phyloP scores from a whole-genome alignment of 2,113 vertebrate species.

The Xyrauchen texanus region DNA sequence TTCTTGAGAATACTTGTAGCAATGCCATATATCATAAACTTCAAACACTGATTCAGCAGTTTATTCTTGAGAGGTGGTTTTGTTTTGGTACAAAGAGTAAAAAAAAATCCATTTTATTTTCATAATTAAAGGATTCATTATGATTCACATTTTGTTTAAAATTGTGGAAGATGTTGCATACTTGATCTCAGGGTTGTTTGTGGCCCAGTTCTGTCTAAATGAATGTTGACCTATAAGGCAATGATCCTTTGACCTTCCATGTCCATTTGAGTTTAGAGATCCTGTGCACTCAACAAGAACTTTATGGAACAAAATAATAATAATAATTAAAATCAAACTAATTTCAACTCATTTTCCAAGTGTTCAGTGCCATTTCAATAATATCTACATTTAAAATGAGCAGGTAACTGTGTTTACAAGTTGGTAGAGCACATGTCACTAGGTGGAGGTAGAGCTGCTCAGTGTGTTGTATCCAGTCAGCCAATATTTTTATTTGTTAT shows the following conservation, averaged over 20 bases:
- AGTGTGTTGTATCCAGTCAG: not conserved
- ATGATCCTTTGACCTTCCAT: not conserved
- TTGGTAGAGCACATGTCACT: constrained; percentile 21
- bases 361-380: not conserved
- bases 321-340: not conserved
- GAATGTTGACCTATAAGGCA: not conserved
- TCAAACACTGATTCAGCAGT: constrained; percentile 20
- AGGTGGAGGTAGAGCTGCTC: constrained; percentile 41
- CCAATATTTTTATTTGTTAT: too few species aligned
- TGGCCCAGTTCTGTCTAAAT: not conserved
- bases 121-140: not conserved
- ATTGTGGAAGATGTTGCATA: not conserved
- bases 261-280: not conserved
- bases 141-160: not conserved
- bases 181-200: not conserved
- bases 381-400: not conserved
- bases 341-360: not conserved
- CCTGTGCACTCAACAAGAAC: not conserved
- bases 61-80: not conserved
- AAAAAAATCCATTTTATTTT: not conserved
- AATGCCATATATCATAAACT: not conserved
- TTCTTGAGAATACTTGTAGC: not conserved
- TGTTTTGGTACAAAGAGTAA: not conserved
- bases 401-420: not conserved
- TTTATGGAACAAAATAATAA: not conserved